Conservation (phyloP, 2,113 vertebrate species). For the Amphiprion percula region DNA sequence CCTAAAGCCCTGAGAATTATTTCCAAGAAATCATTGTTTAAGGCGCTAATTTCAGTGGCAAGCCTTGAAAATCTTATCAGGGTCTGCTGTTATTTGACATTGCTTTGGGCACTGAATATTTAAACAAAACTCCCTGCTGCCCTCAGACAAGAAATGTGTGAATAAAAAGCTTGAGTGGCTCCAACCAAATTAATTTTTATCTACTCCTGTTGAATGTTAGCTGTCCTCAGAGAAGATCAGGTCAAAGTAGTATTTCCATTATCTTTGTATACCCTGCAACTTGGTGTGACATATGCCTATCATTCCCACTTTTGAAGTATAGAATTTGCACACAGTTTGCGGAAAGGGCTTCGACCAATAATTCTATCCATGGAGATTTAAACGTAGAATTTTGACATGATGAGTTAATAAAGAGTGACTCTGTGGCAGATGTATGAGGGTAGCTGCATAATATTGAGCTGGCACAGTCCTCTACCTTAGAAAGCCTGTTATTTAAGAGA, state of each 20-base stretch:
- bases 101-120: slow-evolving; percentile 81
- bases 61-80: slow-evolving; percentile 80
- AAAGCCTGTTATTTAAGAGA: slow-evolving; percentile 39
- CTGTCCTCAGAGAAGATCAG: slow-evolving; percentile 60
- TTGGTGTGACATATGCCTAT: slow-evolving; percentile 36
- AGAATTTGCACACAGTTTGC: slow-evolving; percentile 2
- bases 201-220: slow-evolving; percentile 63
- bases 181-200: slow-evolving; percentile 66
- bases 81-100: slow-evolving; percentile 81
- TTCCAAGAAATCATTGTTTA: slow-evolving; percentile 81
- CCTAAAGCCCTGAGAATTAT: slow-evolving; percentile 64
- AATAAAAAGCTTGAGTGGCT: slow-evolving; percentile 73
- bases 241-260: slow-evolving; percentile 56
- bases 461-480: slow-evolving; percentile 28
- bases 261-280: slow-evolving; percentile 52
- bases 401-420: slow-evolving; percentile 14
- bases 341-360: slow-evolving; percentile 9
- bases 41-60: slow-evolving; percentile 78
- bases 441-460: slow-evolving; percentile 23
- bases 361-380: slow-evolving; percentile 31
- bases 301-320: slow-evolving; percentile 17
- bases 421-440: slow-evolving; percentile 18
- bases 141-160: slow-evolving; percentile 67
- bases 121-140: slow-evolving; percentile 77
- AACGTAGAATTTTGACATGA: slow-evolving; percentile 10